Evolutionary conservation across 2,888 invertebrate species (phyloP), one percentile per base, ranked within the genome.

Genomic region (Ctenicera cuprea): DNA sequence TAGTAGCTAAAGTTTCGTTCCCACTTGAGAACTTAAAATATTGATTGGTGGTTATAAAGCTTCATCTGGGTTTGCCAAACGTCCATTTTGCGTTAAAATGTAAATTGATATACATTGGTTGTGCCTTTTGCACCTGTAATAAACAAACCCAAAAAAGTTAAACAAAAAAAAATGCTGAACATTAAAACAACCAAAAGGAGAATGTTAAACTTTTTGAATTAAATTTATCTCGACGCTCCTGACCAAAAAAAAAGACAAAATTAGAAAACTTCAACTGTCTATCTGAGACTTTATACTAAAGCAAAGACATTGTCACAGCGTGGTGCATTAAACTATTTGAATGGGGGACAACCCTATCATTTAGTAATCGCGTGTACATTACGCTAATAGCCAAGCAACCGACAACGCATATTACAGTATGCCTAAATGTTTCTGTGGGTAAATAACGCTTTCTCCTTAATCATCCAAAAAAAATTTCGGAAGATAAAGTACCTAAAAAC

Each of bases 321-420:
- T 73, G 72, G 57, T 45, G 69, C 70, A 74, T 74, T 74, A 75
- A 67, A 73, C 66, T 71, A 77, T 76, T 76, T 71, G 75, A 76
- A 76, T 78, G 71, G 79, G 77, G 76, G 73, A 76, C 77, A 72
- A 79, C 80, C 80, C 80, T 78, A 80, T 79, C 80, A 79, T 80
- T 80, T 80, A 76, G 79, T 79, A 80, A 80, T 80, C 80, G 78
- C 78, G 74, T 76, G 76, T 80, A 78, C 77, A 77, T 77, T 77
- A 77, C 76, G 72, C 73, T 79, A 80, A 79, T 77, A 75, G 75
- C 69, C 76, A 50, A 57, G 61, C 65, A 63, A 68, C 73, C 73
- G 30, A 54, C 62, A 67, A 63, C 63, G 22, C 43, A 57, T 26
- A 66, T 72, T 62, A 61, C 66, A 43, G 41, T 26, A 65, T 59